Conservation (phyloP, 2,797 vertebrate genomes). For the Zonotrichia albicollis region DNA sequence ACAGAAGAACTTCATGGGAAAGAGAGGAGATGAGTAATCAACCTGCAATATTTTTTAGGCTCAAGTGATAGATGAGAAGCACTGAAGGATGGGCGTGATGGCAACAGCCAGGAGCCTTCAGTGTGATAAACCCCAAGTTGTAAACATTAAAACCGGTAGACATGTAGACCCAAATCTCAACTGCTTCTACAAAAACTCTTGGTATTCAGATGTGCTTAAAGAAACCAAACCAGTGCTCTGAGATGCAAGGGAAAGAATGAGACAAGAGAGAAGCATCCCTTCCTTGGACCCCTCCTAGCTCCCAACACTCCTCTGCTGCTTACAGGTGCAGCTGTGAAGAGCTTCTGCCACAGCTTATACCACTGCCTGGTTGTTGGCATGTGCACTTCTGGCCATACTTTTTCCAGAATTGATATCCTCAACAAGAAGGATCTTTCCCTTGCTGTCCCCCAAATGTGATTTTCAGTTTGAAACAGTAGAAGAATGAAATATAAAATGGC, state of each 20-base stretch:
- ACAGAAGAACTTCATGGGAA: neutral
- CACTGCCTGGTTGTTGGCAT: fast-evolving
- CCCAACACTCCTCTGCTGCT: fast-evolving
- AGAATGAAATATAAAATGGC: neutral
- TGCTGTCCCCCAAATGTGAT: neutral
- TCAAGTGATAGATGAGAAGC: fast-evolving
- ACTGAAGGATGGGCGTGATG: neutral
- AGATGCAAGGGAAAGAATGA: neutral
- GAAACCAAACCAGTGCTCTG: neutral
- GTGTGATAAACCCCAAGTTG: neutral
- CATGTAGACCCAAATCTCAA: fast-evolving
- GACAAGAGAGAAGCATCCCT: neutral
- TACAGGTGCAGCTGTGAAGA: neutral
- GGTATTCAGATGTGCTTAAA: neutral
- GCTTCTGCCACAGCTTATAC: neutral
- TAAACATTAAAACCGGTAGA: neutral
- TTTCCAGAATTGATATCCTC: neutral
- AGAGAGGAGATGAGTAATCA: neutral
- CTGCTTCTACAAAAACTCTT: neutral
- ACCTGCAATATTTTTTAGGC: neutral
- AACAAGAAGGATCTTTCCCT: neutral
- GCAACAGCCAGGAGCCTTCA: neutral
- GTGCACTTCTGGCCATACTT: neutral
- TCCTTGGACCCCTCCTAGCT: neutral
- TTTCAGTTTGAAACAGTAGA: neutral